These are phyloP conservation scores for Drosophila arizonae DNA, from an alignment of 1,140 invertebrate genomes.

Conservation along the genomic window DNA sequence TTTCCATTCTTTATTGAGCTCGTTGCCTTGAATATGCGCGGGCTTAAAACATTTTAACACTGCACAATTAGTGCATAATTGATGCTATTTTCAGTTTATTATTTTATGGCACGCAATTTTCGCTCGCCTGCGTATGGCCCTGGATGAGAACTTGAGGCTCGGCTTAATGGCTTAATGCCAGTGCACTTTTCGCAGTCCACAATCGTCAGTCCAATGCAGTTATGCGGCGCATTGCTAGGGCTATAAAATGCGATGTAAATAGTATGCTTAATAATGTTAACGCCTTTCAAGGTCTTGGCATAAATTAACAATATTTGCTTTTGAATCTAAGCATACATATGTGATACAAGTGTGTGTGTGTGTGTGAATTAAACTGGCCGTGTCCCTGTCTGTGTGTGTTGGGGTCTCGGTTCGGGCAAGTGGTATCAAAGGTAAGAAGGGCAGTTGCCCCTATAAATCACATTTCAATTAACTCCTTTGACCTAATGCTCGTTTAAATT, in stretches of 20 bases:
- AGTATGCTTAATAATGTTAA: constrained; percentile 21
- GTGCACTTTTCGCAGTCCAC: constrained; percentile 42
- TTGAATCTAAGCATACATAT: background rate
- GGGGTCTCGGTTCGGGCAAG: constrained; percentile 13
- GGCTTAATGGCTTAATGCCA: constrained; percentile 65
- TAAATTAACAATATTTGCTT: constrained; percentile 33
- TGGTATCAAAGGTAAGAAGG: constrained; percentile 40
- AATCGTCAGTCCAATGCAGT: constrained; percentile 20
- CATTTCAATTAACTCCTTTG: constrained; percentile 50
- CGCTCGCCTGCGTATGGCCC: constrained; percentile 38
- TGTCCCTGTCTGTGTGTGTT: background rate
- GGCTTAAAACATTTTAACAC: constrained; percentile 15
- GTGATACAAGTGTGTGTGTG: background rate
- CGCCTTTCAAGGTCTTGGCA: constrained; percentile 40
- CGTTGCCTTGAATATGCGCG: constrained; percentile 43
- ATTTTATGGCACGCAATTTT: constrained; percentile 68
- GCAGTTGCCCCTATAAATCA: constrained; percentile 48
- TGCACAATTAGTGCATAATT: constrained; percentile 58
- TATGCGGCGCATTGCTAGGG: constrained; percentile 17
- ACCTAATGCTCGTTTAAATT: constrained; percentile 26
- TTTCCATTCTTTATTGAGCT: constrained; percentile 32
- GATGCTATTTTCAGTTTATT: constrained; percentile 58
- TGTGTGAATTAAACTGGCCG: too few relatives aligned
- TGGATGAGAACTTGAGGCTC: constrained; percentile 36
- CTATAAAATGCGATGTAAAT: constrained; percentile 36